A percentile compares a stretch with the other conserved stretches of the same genome.
phyloP scores from a whole-genome alignment of 2,888 invertebrate genomes.

The Drosophila borealis region DNA sequence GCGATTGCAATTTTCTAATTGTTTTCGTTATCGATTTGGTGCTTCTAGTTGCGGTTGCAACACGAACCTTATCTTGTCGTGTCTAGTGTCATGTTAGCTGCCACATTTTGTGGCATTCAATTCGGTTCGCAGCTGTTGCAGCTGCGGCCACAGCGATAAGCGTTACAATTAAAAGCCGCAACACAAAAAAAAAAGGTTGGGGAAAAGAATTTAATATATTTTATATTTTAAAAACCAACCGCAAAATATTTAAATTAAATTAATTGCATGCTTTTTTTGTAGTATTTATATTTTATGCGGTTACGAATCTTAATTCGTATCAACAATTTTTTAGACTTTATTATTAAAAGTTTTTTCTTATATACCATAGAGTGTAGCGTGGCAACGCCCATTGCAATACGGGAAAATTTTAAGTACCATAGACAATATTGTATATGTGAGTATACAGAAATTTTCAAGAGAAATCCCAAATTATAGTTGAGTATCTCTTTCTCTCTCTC shows the following conservation, averaged over 20 bases:
- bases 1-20: constrained; percentile 19
- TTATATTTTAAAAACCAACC: constrained; percentile 19
- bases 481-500: too few relatives aligned
- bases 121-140: neutral
- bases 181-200: neutral
- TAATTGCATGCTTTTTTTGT: constrained; percentile 4
- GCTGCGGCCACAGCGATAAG: constrained; percentile 24
- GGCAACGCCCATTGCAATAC: constrained; percentile 6
- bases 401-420: too few relatives aligned
- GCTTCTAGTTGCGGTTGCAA: neutral
- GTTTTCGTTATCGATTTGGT: constrained; percentile 4
- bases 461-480: too few relatives aligned
- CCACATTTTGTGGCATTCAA: constrained; percentile 30
- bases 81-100: constrained; percentile 29
- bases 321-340: constrained; percentile 1
- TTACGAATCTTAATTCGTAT: constrained; percentile 4
- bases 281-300: constrained; percentile 14
- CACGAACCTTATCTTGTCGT: constrained; percentile 14
- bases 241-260: constrained; percentile 28
- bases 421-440: too few relatives aligned
- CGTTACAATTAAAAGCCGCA: constrained; percentile 16
- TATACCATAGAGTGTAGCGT: constrained; percentile 10
- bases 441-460: too few relatives aligned
- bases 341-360: neutral
- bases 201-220: constrained; percentile 2